Conservation (phyloP, 2,888 invertebrate genomes). For the Cephus pygmeus region DNA sequence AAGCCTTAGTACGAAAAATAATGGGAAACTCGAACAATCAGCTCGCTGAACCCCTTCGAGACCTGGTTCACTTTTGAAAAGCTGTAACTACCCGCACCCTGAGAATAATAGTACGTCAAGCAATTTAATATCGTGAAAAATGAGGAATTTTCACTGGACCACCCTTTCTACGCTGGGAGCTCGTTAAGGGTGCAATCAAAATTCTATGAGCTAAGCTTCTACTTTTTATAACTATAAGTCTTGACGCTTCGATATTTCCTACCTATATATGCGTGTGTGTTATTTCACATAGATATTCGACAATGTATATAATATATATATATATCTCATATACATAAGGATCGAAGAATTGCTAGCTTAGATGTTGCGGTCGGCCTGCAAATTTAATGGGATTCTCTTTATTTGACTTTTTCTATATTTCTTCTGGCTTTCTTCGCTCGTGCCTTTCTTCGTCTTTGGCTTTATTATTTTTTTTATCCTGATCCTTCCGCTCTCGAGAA, state of each 20-base stretch:
- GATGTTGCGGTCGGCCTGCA: background rate
- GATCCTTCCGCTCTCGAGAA: background rate
- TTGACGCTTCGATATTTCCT: background rate
- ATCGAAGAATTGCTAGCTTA: background rate
- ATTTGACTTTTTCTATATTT: background rate
- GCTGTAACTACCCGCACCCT: background rate
- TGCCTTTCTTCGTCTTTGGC: slow-evolving; percentile 4
- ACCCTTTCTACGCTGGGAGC: background rate
- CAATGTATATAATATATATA: background rate
- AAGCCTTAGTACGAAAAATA: background rate
- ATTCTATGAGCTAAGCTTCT: background rate
- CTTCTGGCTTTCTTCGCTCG: slow-evolving; percentile 19
- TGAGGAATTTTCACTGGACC: background rate
- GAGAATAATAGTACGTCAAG: background rate
- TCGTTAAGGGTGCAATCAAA: background rate
- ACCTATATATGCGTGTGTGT: background rate
- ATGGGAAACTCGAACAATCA: background rate
- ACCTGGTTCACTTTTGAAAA: background rate
- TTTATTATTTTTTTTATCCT: slow-evolving; percentile 3
- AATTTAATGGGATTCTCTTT: background rate
- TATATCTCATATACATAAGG: background rate
- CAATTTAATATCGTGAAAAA: background rate
- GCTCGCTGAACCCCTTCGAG: background rate
- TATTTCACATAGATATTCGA: background rate
- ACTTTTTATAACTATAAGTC: background rate